Base-by-base conservation (phyloP, 2,888 invertebrate species). In the Oasisia sp. region DNA sequence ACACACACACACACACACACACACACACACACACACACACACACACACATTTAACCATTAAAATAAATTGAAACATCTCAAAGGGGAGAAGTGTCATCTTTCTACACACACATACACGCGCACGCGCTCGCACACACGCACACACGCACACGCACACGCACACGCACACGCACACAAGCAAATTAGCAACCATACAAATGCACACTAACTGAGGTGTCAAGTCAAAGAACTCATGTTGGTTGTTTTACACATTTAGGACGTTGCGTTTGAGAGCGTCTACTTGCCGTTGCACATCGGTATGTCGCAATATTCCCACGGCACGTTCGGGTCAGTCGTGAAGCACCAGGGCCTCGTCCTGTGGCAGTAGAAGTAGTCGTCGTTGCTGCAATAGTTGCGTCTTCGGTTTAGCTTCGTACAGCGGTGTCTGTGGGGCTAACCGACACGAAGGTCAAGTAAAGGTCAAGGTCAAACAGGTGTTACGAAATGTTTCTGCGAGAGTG, bases 241-340 rank as follows among this genome's bases (percentile, higher is more conserved):
- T 74, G 74, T 19, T 27, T 19, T 27, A 74, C 74, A 74, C 7
- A 27, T 27, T 74, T 27, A 4, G 5, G 27, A 27, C n/a, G 27
- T 74, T 74, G 74, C 27, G 14, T 27, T 27, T 19, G 19, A 74
- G 7, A 74, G 5, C 27, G 74, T n/a, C 74, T 27, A 74, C 74
- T 74, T 27, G 74, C 74, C 74, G 19, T 74, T 19, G n/a, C 74
- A 74, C 74, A 74, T 19, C 27, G 74, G 74, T 7, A 74, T 2
- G 74, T 74, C 74, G 74, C 74, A 74, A 27, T 74, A 74, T 74
- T 74, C 74, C 74, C 74, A 74, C 74, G 74, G n/a, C 74, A 74
- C 74, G 0, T n/a, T 74, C 74, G 74, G 74, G n/a, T 74, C 74
- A 7, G 74, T 74, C 27, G 74, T 74, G 74, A 27, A 74, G 74